Percentiles rank a stretch among this genome's conserved stretches.
These are phyloP conservation scores for Melanerpes formicivorus DNA, from an alignment of 2,113 vertebrate species.

Conservation along the genomic window DNA sequence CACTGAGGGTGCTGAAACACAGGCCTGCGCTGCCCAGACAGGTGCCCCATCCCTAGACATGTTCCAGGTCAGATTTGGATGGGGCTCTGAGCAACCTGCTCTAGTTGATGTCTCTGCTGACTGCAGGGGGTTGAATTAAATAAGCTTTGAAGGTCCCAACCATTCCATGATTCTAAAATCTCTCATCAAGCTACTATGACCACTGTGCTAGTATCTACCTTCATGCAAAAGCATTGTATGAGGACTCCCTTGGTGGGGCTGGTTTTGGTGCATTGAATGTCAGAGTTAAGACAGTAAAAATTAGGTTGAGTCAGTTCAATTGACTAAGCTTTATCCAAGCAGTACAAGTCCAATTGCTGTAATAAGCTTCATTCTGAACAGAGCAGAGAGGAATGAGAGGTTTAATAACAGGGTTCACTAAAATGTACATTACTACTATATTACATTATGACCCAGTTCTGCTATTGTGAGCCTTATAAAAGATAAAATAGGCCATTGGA, in stretches of 20 bases:
- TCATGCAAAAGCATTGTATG: neutral
- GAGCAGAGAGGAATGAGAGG: conserved; percentile 19
- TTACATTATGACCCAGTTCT: conserved; percentile 64
- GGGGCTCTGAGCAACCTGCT: too few relatives aligned
- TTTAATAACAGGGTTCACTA: conserved; percentile 37
- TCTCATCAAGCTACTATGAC: accelerated
- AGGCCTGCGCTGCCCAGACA: too few relatives aligned
- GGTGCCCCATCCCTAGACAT: too few relatives aligned
- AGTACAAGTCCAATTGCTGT: neutral
- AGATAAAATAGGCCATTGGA: conserved; percentile 67
- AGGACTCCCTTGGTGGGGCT: neutral
- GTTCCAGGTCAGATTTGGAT: too few relatives aligned
- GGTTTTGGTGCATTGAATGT: neutral
- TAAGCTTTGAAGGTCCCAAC: too few relatives aligned
- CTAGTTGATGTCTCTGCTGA: too few relatives aligned
- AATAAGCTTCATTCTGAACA: neutral
- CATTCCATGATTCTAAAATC: too few relatives aligned
- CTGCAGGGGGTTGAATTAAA: too few relatives aligned
- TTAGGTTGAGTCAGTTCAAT: neutral
- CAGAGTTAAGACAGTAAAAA: neutral
- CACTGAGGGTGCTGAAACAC: too few relatives aligned
- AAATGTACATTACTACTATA: conserved; percentile 4
- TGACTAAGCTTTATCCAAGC: neutral
- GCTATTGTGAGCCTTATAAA: conserved; percentile 46
- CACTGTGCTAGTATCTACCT: accelerated